Evolutionary conservation across 2,888 invertebrate species (phyloP).

Genomic region (Axea sp.): DNA sequence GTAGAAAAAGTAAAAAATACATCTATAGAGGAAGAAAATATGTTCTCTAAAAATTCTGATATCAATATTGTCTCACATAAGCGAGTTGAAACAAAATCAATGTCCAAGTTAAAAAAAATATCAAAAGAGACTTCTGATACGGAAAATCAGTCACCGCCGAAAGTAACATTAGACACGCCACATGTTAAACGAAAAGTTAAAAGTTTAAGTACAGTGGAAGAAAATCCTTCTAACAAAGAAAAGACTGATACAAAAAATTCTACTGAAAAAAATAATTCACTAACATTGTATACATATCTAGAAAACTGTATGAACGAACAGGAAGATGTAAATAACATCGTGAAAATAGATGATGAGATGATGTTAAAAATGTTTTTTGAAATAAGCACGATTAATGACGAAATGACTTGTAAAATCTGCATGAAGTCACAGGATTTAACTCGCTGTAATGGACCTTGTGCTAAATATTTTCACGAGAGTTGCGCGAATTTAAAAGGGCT

Average conservation of each 20-base stretch:
- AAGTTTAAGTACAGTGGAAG: slow-evolving; percentile 4
- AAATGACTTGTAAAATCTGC: slow-evolving; percentile 34
- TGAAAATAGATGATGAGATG: slow-evolving; percentile 7
- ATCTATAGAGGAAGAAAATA: not conserved
- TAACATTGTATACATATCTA: not conserved
- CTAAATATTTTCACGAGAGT: slow-evolving; percentile 19
- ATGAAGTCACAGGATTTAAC: slow-evolving; percentile 22
- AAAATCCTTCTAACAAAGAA: not conserved
- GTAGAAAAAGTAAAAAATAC: slow-evolving; percentile 11
- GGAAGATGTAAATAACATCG: not conserved
- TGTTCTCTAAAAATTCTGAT: not conserved
- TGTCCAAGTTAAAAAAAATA: slow-evolving; percentile 3
- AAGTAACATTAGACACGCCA: slow-evolving; percentile 4
- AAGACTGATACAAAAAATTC: slow-evolving; percentile 5
- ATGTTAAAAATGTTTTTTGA: slow-evolving; percentile 38
- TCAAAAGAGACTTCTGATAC: slow-evolving; percentile 31
- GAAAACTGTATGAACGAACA: not conserved
- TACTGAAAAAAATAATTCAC: not conserved
- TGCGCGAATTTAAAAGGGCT: slow-evolving; percentile 11
- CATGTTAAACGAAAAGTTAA: slow-evolving; percentile 1
- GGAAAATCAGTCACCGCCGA: slow-evolving; percentile 35
- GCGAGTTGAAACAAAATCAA: not conserved
- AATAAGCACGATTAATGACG: slow-evolving; percentile 16
- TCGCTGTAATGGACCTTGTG: slow-evolving; percentile 30
- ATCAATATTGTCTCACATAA: not conserved